Percentiles rank a stretch among this genome's conserved stretches.
Conservation (phyloP, 2,797 vertebrate species). For the Crocidura indochinensis region DNA sequence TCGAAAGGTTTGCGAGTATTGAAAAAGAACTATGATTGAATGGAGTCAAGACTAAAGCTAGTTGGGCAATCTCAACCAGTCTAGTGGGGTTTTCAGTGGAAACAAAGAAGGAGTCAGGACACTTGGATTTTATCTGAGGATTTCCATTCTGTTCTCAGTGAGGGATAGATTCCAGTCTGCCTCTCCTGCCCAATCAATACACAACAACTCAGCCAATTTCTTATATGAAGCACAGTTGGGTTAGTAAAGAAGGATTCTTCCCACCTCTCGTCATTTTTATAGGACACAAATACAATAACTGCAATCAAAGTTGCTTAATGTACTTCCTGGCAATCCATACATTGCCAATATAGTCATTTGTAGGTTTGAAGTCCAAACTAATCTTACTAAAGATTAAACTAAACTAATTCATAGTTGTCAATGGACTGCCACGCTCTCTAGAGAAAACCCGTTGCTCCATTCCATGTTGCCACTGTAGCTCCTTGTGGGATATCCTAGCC, state of each 20-base stretch:
- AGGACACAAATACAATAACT: slow-evolving; percentile 6
- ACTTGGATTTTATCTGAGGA: not conserved
- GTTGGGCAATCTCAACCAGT: not conserved
- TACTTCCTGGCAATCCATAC: not conserved
- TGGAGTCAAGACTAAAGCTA: not conserved
- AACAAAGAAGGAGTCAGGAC: slow-evolving; percentile 4
- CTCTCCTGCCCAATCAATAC: not conserved
- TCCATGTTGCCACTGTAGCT: not conserved
- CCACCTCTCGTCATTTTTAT: not conserved
- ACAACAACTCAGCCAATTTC: not conserved
- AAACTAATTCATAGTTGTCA: no score
- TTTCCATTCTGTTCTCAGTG: not conserved
- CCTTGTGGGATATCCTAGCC: not conserved
- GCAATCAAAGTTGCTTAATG: not conserved
- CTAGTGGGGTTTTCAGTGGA: not conserved
- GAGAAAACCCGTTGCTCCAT: not conserved
- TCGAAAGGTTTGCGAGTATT: not conserved
- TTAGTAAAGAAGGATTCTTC: not conserved
- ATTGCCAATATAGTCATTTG: no score
- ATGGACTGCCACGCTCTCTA: no score
- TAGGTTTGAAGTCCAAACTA: no score
- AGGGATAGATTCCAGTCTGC: not conserved
- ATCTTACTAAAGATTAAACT: no score
- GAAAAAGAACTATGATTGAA: not conserved
- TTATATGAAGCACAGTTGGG: not conserved